Base-by-base conservation (phyloP, 2,888 invertebrate species). In the Malthinus flaveolus region DNA sequence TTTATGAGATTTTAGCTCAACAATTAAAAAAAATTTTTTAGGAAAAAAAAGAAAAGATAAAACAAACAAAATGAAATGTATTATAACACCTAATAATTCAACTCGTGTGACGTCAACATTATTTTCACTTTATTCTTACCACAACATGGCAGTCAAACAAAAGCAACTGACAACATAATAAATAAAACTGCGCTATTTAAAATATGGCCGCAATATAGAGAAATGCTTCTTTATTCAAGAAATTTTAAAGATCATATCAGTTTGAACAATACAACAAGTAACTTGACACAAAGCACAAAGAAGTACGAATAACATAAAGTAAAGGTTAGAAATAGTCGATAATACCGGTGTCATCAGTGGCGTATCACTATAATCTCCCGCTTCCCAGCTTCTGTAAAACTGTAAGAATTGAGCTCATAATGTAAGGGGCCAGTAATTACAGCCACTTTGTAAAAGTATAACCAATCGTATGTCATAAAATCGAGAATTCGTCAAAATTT, bases 91-190 rank as follows among this genome's bases (percentile, higher is more conserved):
- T 56, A 62, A 62, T 65, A 63, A 65, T 56, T 66, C 66, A 66
- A 56, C 49, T 42, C 5, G 23, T 49, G 62, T 62, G 62, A 62
- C 62, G 54, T 62, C 58, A 52, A 58, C 58, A 58, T 61, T 61
- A 61, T 54, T 61, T 54, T 57, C 57, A 61, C 61, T 58, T 61
- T 56, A 61, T 61, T 56, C 61, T 36, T 47, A 48, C 62, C 58
- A 62, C 56, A 66, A 66, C 66, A 65, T 66, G 66, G 65, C 66
- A 59, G 66, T 65, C 64, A 56, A 65, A 65, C 65, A 66, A 66
- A 66, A 58, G 64, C 63, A 59, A 56, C 58, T 58, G 62, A 59
- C 59, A 62, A 58, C 48, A 52, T 52, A 55, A 52, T 62, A 62
- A 62, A 62, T 62, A 59, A 62, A 55, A 44, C 47, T 56, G 52